phyloP scores from a whole-genome alignment of 1,140 invertebrate species.

The Zaprionus ghesquierei region DNA sequence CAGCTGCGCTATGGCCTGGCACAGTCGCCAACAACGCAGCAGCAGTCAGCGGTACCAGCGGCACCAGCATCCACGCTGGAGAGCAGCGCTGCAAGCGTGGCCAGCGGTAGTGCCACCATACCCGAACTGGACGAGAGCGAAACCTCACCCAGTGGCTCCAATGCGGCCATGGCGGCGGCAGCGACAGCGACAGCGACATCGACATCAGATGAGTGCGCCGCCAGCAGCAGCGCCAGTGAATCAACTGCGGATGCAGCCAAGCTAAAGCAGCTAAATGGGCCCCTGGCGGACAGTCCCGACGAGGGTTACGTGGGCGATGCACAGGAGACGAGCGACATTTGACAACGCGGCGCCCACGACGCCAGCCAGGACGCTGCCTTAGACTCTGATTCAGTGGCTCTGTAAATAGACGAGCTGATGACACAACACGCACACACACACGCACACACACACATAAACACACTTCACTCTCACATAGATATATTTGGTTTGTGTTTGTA shows the following conservation, averaged over 20 bases:
- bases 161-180: slow-evolving; percentile 25
- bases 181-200: slow-evolving; percentile 62
- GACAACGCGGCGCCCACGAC: slow-evolving; percentile 77
- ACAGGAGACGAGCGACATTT: slow-evolving; percentile 84
- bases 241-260: slow-evolving; percentile 48
- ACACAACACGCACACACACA: slow-evolving; percentile 23
- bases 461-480: slow-evolving; percentile 14
- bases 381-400: slow-evolving; percentile 77
- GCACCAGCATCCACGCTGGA: slow-evolving; percentile 28
- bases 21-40: slow-evolving; percentile 44
- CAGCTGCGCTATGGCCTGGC: slow-evolving; percentile 61
- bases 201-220: neutral
- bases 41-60: neutral
- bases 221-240: slow-evolving; percentile 70
- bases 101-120: slow-evolving; percentile 45
- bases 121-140: slow-evolving; percentile 76
- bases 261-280: slow-evolving; percentile 83
- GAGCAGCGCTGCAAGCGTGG: slow-evolving; percentile 62
- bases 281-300: slow-evolving; percentile 92
- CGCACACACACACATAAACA: neutral
- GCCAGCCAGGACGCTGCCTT: slow-evolving; percentile 53
- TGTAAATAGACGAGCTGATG: slow-evolving; percentile 68
- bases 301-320: slow-evolving; percentile 93
- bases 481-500: slow-evolving; percentile 31
- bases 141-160: slow-evolving; percentile 59